These are phyloP conservation scores for Cheilosia variabilis DNA, from an alignment of 2,888 invertebrate species.

Conservation along the genomic window DNA sequence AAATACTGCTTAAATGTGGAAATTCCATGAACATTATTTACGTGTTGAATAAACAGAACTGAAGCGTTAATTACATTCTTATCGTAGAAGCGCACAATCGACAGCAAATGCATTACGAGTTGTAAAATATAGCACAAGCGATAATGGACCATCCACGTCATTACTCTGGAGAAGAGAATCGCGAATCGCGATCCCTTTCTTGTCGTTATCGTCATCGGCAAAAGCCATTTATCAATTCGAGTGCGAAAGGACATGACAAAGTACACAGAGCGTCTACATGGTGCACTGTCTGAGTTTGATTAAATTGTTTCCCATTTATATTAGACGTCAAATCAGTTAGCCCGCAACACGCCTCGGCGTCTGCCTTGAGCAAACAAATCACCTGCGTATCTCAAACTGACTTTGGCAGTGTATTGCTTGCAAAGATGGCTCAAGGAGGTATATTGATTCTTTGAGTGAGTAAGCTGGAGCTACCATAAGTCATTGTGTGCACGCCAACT, in stretches of 20 bases:
- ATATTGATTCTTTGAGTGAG: conserved; percentile 14
- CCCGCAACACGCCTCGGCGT: background rate
- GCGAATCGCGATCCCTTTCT: conserved; percentile 1
- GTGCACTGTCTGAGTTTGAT: conserved; percentile 25
- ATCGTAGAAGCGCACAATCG: no score
- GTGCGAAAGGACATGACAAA: conserved; percentile 20
- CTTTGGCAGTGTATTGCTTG: conserved; percentile 2
- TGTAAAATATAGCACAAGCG: background rate
- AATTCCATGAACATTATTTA: no score
- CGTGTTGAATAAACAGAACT: no score
- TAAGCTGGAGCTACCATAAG: background rate
- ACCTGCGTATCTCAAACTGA: conserved; percentile 25
- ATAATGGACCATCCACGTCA: background rate
- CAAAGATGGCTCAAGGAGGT: conserved; percentile 7
- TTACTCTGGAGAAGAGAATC: conserved; percentile 8
- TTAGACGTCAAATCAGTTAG: conserved; percentile 30
- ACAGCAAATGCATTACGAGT: no score
- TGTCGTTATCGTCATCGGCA: background rate
- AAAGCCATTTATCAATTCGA: conserved; percentile 23
- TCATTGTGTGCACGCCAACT: background rate
- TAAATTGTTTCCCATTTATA: conserved; percentile 38
- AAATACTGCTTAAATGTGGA: no score
- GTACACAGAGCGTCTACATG: background rate
- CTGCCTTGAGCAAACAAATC: conserved; percentile 18
- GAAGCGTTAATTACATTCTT: no score